A percentile compares a stretch with the other conserved stretches of the same genome.
These are phyloP conservation scores for Entomyzon cyanotis DNA, from an alignment of 2,113 vertebrate genomes.

Conservation along the genomic window DNA sequence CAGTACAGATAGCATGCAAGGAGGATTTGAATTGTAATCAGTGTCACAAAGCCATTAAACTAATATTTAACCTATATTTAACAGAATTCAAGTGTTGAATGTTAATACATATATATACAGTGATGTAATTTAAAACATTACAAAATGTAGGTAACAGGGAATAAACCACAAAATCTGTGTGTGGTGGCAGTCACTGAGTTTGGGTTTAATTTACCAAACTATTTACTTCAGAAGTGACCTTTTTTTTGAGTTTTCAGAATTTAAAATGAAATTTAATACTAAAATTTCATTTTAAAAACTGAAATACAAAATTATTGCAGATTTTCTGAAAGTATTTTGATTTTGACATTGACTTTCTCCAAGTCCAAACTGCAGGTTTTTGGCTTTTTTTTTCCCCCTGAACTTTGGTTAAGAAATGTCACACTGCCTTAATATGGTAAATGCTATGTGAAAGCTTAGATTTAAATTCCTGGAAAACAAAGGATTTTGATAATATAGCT, in stretches of 20 bases:
- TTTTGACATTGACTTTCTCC: neutral
- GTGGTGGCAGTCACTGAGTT: neutral
- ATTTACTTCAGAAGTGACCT: neutral
- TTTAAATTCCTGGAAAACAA: neutral
- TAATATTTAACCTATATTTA: conserved; percentile 31
- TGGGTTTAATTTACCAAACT: neutral
- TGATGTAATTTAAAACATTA: neutral
- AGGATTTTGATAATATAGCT: neutral
- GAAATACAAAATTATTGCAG: neutral
- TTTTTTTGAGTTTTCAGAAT: neutral
- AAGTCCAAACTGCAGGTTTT: neutral
- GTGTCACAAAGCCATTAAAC: conserved; percentile 35
- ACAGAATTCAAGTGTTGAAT: neutral
- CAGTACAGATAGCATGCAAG: conserved; percentile 16
- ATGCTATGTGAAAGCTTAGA: neutral
- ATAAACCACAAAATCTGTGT: neutral
- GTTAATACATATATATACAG: neutral
- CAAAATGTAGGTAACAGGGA: neutral
- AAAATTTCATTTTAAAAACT: neutral
- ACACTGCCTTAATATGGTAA: neutral
- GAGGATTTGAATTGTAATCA: conserved; percentile 43
- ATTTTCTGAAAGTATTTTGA: neutral
- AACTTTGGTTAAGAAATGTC: neutral
- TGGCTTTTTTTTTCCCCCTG: accelerated
- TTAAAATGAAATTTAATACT: neutral